Evolutionary conservation across 2,113 vertebrate genomes (phyloP), one percentile per base, ranked within the genome.

Genomic region (Hypocryptadius cinnamomeus): DNA sequence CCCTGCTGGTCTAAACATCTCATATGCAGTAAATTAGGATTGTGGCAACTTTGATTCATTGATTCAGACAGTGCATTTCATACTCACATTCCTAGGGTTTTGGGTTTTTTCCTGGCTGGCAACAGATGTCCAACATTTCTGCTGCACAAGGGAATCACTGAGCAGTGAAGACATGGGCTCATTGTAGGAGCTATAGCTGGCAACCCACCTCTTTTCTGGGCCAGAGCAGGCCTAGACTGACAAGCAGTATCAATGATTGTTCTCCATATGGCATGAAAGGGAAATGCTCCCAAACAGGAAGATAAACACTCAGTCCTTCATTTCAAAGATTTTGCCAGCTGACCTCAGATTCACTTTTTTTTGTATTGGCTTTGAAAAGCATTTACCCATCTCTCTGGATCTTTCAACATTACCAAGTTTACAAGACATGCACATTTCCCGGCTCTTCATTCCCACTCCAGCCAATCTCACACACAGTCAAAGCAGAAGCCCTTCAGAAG

Each of bases 401-500:
- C 83, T 90, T 96, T 89, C 59, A 69, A 59, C 85, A 77, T 81
- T 92, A 50, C 42, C 53, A 18, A 50, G 65, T 92, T 96, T 97
- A 96, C 66, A 91, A 94, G 97, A 94, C 77, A 57, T 19, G 63
- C 66, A 92, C 19, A 87, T 95, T 94, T 95, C 68, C 4, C 44
- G 77, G 64, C 72, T 96, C 85, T 96, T 90, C 77, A 90, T 90
- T 94, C 74, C 83, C 66, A 72, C 91, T 94, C 68, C 25, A 94
- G 85, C 56, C 77, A 91, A 82, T 50, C 73, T 96, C 83, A 93
- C 54, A 85, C 45, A 63, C 79, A 96, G 60, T 94, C 94, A 90
- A 95, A 94, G 79, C 88, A 93, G 91, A 90, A 95, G 91, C 86
- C 80, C 60, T 96, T 92, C 85, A 95, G 90, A 93, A 95, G 65